Conservation (phyloP, 2,797 vertebrate species). For the Hypotaenidia okinawae region DNA sequence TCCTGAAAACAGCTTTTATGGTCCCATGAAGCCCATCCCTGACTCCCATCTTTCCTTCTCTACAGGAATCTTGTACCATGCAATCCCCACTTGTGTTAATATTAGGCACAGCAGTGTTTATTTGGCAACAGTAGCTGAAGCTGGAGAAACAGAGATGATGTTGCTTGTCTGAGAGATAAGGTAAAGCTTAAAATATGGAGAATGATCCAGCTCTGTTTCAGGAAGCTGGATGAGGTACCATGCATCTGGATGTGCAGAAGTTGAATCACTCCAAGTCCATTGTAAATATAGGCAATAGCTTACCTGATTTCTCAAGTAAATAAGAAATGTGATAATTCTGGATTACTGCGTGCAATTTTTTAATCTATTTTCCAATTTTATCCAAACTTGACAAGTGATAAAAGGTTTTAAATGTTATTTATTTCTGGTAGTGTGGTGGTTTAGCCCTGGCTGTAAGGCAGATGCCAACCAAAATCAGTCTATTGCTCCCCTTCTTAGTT, state of each 20-base stretch:
- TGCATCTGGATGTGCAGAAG: not conserved
- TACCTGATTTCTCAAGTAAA: not conserved
- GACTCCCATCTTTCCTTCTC: not conserved
- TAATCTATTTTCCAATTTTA: not conserved
- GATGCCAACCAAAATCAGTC: too few species aligned
- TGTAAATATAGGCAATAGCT: not conserved
- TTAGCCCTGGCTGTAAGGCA: too few species aligned
- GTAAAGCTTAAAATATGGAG: not conserved
- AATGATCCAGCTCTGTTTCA: not conserved
- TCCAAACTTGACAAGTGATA: not conserved
- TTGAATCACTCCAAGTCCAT: not conserved
- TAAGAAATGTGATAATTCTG: not conserved
- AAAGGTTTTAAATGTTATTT: not conserved
- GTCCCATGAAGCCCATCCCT: not conserved
- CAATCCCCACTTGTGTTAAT: not conserved
- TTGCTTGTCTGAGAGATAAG: not conserved
- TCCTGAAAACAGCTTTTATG: not conserved
- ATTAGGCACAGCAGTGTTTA: not conserved
- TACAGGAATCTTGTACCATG: not conserved
- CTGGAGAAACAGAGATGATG: not conserved
- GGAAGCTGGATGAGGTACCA: not conserved
- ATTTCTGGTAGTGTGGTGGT: not conserved
- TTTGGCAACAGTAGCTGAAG: not conserved
- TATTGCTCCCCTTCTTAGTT: too few species aligned
- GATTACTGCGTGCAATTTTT: not conserved